phyloP scores from a whole-genome alignment of 2,113 vertebrate genomes.

The Rhea pennata region DNA sequence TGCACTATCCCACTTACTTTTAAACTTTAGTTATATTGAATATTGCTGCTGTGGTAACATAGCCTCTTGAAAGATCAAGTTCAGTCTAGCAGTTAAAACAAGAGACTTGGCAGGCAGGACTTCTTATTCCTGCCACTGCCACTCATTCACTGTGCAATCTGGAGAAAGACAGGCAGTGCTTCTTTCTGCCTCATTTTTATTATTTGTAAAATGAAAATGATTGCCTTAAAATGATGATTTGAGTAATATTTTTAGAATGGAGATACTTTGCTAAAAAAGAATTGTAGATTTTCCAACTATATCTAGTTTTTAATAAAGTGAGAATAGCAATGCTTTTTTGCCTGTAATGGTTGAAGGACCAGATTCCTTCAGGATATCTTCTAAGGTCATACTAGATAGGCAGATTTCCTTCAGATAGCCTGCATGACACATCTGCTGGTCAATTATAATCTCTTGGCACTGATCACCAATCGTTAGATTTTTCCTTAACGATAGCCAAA shows the following conservation, averaged over 20 bases:
- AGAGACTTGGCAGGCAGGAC: neutral
- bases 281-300: neutral
- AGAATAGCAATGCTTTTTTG: neutral
- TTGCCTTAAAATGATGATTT: neutral
- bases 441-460: neutral
- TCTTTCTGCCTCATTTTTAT: neutral
- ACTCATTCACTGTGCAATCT: fast-evolving
- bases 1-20: neutral
- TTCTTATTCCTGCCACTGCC: neutral
- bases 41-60: neutral
- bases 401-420: neutral
- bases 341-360: neutral
- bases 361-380: neutral
- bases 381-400: neutral
- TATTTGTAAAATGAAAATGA: neutral
- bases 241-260: neutral
- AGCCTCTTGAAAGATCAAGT: neutral
- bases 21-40: neutral
- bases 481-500: neutral
- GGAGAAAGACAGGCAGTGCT: neutral
- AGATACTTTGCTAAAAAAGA: neutral
- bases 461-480: neutral
- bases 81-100: neutral
- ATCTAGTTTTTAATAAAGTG: neutral
- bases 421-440: neutral